Percentiles rank a stretch among this genome's conserved stretches.
Conservation (phyloP, 2,797 vertebrate species). For the Lithobates sylvaticus region DNA sequence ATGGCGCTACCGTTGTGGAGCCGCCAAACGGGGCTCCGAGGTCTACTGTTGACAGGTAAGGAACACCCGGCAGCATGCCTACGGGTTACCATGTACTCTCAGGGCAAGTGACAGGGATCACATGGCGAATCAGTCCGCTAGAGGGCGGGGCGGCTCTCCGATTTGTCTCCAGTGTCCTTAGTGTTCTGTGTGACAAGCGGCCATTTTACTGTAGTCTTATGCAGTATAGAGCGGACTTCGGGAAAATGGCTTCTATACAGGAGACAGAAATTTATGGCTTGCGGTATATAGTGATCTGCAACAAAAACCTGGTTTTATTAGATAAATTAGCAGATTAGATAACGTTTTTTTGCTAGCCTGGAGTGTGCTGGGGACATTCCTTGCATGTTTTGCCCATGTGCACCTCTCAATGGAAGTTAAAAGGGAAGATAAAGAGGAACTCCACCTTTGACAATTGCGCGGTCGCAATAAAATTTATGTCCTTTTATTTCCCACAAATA, state of each 20-base stretch:
- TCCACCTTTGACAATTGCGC: too few relatives aligned
- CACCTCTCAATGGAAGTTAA: too few relatives aligned
- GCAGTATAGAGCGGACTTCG: not conserved
- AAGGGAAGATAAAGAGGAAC: too few relatives aligned
- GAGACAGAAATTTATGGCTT: not conserved
- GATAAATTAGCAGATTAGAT: too few relatives aligned
- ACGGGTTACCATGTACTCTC: not conserved
- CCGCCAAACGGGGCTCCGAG: not conserved
- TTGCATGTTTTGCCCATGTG: too few relatives aligned
- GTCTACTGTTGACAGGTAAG: not conserved
- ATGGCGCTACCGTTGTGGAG: not conserved
- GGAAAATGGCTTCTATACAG: not conserved
- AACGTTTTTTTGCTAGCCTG: too few relatives aligned
- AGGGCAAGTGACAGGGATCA: not conserved
- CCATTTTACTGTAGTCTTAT: not conserved
- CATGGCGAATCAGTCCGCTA: not conserved
- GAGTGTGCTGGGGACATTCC: too few relatives aligned
- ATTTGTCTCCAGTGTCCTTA: not conserved
- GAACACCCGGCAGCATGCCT: not conserved
- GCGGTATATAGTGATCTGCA: too few relatives aligned
- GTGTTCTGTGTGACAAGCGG: not conserved
- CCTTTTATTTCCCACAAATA: too few relatives aligned
- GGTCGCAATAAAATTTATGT: too few relatives aligned
- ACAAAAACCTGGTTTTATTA: too few relatives aligned
- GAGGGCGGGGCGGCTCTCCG: not conserved